phyloP scores from a whole-genome alignment of 1,140 invertebrate genomes.

The Ceratoteleas bidentatus region DNA sequence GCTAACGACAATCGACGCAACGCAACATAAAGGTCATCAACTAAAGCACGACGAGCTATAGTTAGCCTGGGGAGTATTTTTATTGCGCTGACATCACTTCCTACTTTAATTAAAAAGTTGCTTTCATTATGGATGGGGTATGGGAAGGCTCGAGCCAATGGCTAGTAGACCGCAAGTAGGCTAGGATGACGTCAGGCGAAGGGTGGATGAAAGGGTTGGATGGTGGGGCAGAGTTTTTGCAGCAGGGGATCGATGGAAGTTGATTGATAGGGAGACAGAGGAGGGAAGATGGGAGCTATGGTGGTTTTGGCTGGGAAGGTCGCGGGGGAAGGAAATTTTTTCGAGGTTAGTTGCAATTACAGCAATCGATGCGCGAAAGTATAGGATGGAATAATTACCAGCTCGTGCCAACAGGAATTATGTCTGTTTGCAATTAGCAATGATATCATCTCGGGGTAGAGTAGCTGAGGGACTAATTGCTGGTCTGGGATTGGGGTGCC shows the following conservation, averaged over 20 bases:
- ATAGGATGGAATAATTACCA: neutral
- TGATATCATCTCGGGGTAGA: neutral
- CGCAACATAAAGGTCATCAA: slow-evolving; percentile 42
- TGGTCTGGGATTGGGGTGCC: neutral
- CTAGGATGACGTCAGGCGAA: too few species aligned
- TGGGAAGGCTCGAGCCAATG: too few species aligned
- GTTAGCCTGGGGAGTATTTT: slow-evolving; percentile 25
- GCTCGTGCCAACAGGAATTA: neutral
- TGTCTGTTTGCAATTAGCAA: neutral
- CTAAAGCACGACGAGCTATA: slow-evolving; percentile 35
- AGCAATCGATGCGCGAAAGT: neutral
- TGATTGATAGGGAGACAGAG: too few species aligned
- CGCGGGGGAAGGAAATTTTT: too few species aligned
- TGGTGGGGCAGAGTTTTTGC: too few species aligned
- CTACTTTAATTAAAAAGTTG: neutral
- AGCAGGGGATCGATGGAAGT: too few species aligned
- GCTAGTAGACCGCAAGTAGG: too few species aligned
- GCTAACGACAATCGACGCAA: slow-evolving; percentile 36
- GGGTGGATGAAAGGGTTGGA: too few species aligned
- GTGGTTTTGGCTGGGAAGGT: too few species aligned
- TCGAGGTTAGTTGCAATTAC: neutral
- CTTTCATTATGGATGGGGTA: neutral
- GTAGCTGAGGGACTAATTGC: neutral
- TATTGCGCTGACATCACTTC: slow-evolving; percentile 5
- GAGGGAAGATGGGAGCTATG: too few species aligned